A percentile compares a stretch with the other conserved stretches of the same genome.
Conservation (phyloP, 2,888 invertebrate species). For the Limenitis camilla region DNA sequence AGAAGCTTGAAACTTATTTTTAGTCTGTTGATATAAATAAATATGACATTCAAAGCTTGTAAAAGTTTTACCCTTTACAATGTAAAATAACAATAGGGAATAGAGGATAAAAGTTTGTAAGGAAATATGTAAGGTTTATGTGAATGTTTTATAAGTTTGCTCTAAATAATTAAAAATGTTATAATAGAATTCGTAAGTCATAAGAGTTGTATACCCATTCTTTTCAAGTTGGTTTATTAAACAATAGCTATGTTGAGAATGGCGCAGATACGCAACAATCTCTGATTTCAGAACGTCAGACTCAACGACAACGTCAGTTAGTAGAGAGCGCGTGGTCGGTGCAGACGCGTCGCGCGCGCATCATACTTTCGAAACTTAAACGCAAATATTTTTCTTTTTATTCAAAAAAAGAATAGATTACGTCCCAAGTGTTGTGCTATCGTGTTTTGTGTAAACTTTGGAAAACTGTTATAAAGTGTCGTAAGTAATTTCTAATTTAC, state of each 20-base stretch:
- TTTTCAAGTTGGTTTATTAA: neutral
- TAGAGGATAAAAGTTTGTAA: too few relatives aligned
- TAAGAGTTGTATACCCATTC: too few relatives aligned
- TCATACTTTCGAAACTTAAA: constrained; percentile 25
- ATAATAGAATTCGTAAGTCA: too few relatives aligned
- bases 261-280: neutral
- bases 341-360: constrained; percentile 31
- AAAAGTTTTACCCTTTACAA: too few relatives aligned
- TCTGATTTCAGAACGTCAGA: neutral
- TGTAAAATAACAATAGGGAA: too few relatives aligned
- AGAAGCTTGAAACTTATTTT: too few relatives aligned
- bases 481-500: constrained; percentile 20
- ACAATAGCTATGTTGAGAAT: neutral
- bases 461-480: constrained; percentile 8
- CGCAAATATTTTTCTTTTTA: constrained; percentile 26
- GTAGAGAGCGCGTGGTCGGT: constrained; percentile 33
- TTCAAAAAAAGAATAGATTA: constrained; percentile 23
- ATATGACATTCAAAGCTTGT: too few relatives aligned
- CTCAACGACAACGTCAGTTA: constrained; percentile 30
- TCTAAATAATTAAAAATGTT: too few relatives aligned
- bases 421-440: constrained; percentile 27
- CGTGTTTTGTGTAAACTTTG: constrained; percentile 24
- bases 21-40: too few relatives aligned
- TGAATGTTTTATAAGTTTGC: too few relatives aligned
- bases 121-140: too few relatives aligned